Base-by-base conservation (phyloP, 2,888 invertebrate species). In the Temnothorax rugatulus region DNA sequence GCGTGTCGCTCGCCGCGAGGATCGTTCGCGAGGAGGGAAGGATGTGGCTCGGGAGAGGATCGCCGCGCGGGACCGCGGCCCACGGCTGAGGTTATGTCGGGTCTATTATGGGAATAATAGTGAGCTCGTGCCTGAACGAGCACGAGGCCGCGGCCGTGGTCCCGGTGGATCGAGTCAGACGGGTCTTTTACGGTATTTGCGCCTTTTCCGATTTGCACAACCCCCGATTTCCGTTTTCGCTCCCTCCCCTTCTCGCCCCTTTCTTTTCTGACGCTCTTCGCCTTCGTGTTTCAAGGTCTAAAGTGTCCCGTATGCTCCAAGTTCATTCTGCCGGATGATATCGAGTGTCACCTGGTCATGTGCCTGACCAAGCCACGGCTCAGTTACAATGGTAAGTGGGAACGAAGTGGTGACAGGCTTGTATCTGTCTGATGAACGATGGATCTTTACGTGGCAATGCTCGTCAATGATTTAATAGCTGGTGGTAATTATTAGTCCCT, bases 251-350 rank as follows among this genome's bases (percentile, higher is more conserved):
- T 4, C 3, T 11, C 11, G 15, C 1, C 11, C 21, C 25, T 82
- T 44, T 34, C 15, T 41, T 50, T 50, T 66, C 34, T 74, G 38
- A 66, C 59, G 18, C 29, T 41, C 8, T 64, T 84, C 90, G 89
- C 91, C 92, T 64, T 64, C 93, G 93, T 94, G 93, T 97, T 97
- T 97, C 9, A 96, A 99, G 99, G 99, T 95, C 98, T 99, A 95
- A 99, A 99, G 96, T 99, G 99, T 96, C 99, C 99, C 91, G 99
- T 99, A 93, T 99, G 99, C 97, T 98, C 98, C 96, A 99, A 99
- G 96, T 98, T 98, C 95, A 98, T 99, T 94, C 96, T 99, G 95
- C 99, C 99, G 92, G 99, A 99, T 96, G 99, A 99, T 96, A 98
- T 99, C 95, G 99, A 99, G 96, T 98, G 99, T 96, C 99, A 99